Conservation (phyloP, 1,140 invertebrate genomes). For the Habropoda laboriosa region DNA sequence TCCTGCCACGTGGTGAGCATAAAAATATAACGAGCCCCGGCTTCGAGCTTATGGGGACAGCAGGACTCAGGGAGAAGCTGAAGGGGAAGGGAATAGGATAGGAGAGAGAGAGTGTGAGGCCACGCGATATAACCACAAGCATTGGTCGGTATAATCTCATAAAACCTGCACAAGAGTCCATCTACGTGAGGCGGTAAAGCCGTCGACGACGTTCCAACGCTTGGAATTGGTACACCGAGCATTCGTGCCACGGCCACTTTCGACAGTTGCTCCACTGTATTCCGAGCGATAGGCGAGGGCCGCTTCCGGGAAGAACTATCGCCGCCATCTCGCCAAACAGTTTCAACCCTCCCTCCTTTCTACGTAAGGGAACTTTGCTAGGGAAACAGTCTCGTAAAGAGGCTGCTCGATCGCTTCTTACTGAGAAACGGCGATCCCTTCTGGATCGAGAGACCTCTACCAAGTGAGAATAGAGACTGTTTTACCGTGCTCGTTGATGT, state of each 20-base stretch:
- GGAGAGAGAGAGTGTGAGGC: too few relatives aligned
- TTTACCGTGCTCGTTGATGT: not conserved
- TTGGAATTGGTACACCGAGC: slow-evolving; percentile 13
- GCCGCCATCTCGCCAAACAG: too few relatives aligned
- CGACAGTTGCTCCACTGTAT: not conserved
- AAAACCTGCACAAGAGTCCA: slow-evolving; percentile 46
- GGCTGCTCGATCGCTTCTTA: too few relatives aligned
- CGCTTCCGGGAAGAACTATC: not conserved
- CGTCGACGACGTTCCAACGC: slow-evolving; percentile 14
- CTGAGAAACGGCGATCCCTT: not conserved
- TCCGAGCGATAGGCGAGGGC: not conserved
- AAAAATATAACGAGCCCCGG: slow-evolving; percentile 73
- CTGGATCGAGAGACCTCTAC: not conserved
- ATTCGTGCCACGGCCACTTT: slow-evolving; percentile 4
- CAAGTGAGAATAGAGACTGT: not conserved
- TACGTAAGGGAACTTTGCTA: not conserved
- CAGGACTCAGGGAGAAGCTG: not conserved
- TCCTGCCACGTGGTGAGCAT: slow-evolving; percentile 47
- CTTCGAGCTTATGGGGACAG: slow-evolving; percentile 33
- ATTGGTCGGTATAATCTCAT: slow-evolving; percentile 53
- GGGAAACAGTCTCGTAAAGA: not conserved
- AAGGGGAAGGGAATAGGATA: not conserved
- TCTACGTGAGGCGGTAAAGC: slow-evolving; percentile 33
- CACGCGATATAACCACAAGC: slow-evolving; percentile 37
- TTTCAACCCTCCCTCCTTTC: not conserved